Conservation (phyloP, 2,113 vertebrate species). For the Leptocoma aspasia region DNA sequence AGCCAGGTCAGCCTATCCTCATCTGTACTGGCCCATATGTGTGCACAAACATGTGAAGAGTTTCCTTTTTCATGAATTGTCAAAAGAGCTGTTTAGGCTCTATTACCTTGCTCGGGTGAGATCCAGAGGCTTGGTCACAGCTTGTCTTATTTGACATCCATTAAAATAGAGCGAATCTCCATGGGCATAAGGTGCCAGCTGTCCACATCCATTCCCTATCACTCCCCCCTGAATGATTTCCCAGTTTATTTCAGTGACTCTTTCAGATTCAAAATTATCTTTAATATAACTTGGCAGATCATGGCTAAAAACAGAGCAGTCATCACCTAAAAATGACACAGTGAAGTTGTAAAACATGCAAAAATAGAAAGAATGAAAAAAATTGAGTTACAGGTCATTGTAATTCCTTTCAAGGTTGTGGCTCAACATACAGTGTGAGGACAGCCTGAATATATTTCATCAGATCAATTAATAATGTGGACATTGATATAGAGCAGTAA, state of each 20-base stretch:
- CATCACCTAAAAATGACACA: constrained; percentile 81
- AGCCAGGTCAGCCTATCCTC: background rate
- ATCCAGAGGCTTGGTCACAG: constrained; percentile 93
- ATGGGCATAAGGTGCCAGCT: constrained; percentile 93
- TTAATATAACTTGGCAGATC: constrained; percentile 95
- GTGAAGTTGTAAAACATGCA: background rate
- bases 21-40: background rate
- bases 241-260: constrained; percentile 93
- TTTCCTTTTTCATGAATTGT: background rate
- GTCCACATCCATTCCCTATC: constrained; percentile 94
- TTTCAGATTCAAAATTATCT: constrained; percentile 96
- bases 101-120: constrained; percentile 94
- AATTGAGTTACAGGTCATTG: background rate
- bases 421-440: background rate
- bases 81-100: background rate
- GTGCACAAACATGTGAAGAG: background rate
- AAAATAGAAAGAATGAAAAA: background rate
- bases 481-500: background rate
- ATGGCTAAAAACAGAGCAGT: constrained; percentile 89
- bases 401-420: background rate
- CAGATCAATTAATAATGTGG: background rate
- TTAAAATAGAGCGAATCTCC: constrained; percentile 97
- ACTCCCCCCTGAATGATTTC: constrained; percentile 92
- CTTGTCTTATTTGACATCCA: constrained; percentile 94
- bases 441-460: background rate